phyloP scores from a whole-genome alignment of 2,113 vertebrate genomes.

The Podarcis muralis region DNA sequence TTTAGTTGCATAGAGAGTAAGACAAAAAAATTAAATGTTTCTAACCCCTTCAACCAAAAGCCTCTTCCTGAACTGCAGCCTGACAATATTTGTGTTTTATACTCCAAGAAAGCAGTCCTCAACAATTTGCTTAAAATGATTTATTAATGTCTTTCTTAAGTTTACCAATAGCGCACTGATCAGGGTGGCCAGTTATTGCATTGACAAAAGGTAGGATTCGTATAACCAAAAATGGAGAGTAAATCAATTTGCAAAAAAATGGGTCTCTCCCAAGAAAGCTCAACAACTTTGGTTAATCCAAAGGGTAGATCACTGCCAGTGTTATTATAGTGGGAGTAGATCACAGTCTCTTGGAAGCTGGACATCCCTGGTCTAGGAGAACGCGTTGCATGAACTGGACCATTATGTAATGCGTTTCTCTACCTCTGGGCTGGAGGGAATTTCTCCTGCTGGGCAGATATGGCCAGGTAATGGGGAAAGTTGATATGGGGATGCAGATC shows the following conservation, averaged over 20 bases:
- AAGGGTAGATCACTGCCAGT: too few species aligned
- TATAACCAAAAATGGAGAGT: too few species aligned
- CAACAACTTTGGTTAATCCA: too few species aligned
- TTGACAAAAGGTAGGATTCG: too few species aligned
- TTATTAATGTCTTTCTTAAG: background rate
- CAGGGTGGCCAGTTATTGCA: too few species aligned
- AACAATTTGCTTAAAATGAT: background rate
- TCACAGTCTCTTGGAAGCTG: too few species aligned
- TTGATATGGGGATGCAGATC: background rate
- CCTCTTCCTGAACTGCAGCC: slow-evolving; percentile 53
- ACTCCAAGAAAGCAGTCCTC: background rate
- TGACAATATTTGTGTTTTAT: background rate
- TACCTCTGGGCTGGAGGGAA: background rate
- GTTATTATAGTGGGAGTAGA: too few species aligned
- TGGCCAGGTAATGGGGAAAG: background rate
- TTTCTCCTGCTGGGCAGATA: background rate
- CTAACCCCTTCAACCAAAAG: slow-evolving; percentile 22
- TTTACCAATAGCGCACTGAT: background rate
- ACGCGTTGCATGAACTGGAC: background rate
- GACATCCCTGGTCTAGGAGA: background rate
- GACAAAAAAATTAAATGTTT: slow-evolving; percentile 17
- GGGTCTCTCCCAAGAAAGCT: too few species aligned
- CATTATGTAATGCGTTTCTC: background rate
- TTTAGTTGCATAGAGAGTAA: slow-evolving; percentile 38
- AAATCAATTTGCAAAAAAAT: too few species aligned